A percentile compares a stretch with the other conserved stretches of the same genome.
Evolutionary conservation across 1,140 invertebrate genomes (phyloP).

Genomic region (Nephila pilipes): DNA sequence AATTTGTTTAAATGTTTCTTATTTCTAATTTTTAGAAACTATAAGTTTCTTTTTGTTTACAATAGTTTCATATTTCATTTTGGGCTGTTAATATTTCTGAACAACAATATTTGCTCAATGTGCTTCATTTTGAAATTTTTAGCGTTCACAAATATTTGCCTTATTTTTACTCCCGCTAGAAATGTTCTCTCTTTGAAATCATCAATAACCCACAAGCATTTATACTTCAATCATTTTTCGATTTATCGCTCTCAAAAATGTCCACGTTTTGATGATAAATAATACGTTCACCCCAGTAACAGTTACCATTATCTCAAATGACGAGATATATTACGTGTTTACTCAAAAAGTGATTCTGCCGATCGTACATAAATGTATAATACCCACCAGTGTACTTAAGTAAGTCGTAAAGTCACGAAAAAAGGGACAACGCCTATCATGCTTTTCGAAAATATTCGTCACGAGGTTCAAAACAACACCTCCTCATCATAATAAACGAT

Average conservation of each 20-base stretch:
- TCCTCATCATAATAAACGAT: slow-evolving; percentile 33
- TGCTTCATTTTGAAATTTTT: no score
- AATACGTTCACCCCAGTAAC: not conserved
- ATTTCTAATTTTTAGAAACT: no score
- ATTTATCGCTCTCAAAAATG: not conserved
- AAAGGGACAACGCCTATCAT: slow-evolving; percentile 12
- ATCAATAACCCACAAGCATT: no score
- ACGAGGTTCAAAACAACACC: not conserved
- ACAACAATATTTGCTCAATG: no score
- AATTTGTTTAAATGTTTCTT: no score
- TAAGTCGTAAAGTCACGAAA: not conserved
- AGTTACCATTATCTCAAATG: not conserved
- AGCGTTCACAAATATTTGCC: no score
- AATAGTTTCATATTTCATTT: no score
- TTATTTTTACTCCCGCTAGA: no score
- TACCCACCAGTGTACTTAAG: not conserved
- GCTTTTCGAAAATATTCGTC: not conserved
- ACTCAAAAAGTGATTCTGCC: not conserved
- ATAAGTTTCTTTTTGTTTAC: no score
- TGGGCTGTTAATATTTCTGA: no score
- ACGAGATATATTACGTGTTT: not conserved
- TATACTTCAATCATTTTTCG: no score
- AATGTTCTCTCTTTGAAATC: no score
- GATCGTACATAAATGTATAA: slow-evolving; percentile 8
- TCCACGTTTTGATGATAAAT: not conserved